phyloP scores from a whole-genome alignment of 2,888 invertebrate species.

The Drosophila mimetica region DNA sequence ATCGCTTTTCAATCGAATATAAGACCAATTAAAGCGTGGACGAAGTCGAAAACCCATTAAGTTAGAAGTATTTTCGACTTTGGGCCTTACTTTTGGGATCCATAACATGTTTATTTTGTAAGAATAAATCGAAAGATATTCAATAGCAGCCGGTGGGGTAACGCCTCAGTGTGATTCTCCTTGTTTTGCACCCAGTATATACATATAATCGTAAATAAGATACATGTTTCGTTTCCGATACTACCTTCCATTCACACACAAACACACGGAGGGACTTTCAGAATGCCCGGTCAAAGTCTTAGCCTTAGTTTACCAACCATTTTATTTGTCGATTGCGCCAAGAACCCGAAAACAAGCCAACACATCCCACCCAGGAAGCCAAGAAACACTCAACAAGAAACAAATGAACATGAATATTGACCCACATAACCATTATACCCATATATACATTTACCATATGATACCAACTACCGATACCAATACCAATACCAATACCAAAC shows the following conservation, averaged over 20 bases:
- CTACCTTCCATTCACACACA: conserved; percentile 8
- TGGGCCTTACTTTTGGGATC: conserved; percentile 26
- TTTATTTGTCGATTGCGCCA: conserved; percentile 31
- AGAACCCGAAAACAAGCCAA: conserved; percentile 54
- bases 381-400: conserved; percentile 32
- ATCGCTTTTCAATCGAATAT: conserved; percentile 27
- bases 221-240: conserved; percentile 17
- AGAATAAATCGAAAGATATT: conserved; percentile 13
- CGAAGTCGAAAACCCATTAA: not conserved
- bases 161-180: conserved; percentile 14
- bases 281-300: conserved; percentile 43
- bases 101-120: conserved; percentile 8
- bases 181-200: conserved; percentile 23
- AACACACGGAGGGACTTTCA: conserved; percentile 22
- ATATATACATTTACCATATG: conserved; percentile 49
- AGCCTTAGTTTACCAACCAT: conserved; percentile 31
- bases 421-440: conserved; percentile 38
- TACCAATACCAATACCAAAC: conserved; percentile 18
- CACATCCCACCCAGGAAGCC: conserved; percentile 32
- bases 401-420: conserved; percentile 29
- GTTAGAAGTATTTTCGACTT: conserved; percentile 3
- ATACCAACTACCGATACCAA: conserved; percentile 17
- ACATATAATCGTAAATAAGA: conserved; percentile 4
- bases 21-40: not conserved
- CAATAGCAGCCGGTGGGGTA: conserved; percentile 10